Percentiles rank a stretch among this genome's conserved stretches.
These are phyloP conservation scores for Neosalanx taihuensis DNA, from an alignment of 2,797 vertebrate genomes.

Conservation along the genomic window DNA sequence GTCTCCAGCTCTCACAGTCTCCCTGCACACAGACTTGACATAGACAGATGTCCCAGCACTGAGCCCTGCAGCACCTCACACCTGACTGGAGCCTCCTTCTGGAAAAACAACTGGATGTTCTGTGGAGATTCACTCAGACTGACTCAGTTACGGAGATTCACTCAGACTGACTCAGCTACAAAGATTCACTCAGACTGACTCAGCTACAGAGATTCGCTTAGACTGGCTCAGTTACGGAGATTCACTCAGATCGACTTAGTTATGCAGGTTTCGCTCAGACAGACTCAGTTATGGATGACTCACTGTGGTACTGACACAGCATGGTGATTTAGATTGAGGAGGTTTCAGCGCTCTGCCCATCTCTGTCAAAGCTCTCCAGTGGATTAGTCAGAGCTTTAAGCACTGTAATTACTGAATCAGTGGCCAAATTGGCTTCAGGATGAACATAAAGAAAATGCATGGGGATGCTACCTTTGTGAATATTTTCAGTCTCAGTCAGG, in stretches of 20 bases:
- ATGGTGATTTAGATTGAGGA: constrained; percentile 45
- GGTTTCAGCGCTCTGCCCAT: constrained; percentile 33
- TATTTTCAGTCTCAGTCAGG: constrained; percentile 20
- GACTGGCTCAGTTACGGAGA: not conserved
- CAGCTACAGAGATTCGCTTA: no score
- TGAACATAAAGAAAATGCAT: constrained; percentile 53
- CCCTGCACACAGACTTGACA: constrained; percentile 54
- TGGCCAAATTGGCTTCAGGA: constrained; percentile 45
- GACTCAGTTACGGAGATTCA: not conserved
- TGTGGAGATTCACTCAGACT: not conserved
- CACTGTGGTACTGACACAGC: constrained; percentile 52
- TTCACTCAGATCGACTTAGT: not conserved
- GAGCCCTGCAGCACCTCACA: constrained; percentile 57
- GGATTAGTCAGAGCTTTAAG: constrained; percentile 50
- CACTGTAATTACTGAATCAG: constrained; percentile 49
- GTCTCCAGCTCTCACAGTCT: constrained; percentile 52
- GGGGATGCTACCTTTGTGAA: constrained; percentile 38
- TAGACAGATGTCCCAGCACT: constrained; percentile 65
- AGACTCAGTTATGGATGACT: not conserved
- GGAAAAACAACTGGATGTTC: not conserved
- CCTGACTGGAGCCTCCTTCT: constrained; percentile 48
- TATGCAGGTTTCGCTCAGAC: not conserved
- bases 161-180: not conserved
- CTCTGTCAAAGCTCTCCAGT: constrained; percentile 32
- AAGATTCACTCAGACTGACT: not conserved